Evolutionary conservation across 2,888 invertebrate genomes (phyloP).

Genomic region (Chrysodeixis includens): DNA sequence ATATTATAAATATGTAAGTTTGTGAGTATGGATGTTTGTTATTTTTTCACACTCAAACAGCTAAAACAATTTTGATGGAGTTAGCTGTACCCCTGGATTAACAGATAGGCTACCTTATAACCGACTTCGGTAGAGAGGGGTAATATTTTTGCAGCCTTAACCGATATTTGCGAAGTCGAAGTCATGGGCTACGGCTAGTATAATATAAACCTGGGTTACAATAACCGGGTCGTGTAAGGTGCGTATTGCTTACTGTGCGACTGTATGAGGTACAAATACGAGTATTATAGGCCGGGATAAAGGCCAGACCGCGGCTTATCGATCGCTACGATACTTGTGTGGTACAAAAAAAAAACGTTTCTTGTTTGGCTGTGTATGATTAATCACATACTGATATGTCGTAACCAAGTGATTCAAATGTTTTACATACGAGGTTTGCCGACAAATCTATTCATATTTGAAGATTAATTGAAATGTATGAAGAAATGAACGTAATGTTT

Average conservation of each 20-base stretch:
- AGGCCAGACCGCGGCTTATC: slow-evolving; percentile 54
- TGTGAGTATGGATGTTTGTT: too few relatives aligned
- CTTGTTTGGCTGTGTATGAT: not conserved
- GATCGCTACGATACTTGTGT: slow-evolving; percentile 55
- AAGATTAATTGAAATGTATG: not conserved
- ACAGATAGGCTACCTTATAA: too few relatives aligned
- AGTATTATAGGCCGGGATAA: slow-evolving; percentile 63
- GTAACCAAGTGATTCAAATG: not conserved
- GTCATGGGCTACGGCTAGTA: too few relatives aligned
- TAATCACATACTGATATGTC: not conserved
- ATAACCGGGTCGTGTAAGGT: slow-evolving; percentile 17
- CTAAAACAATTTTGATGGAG: too few relatives aligned
- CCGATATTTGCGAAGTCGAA: too few relatives aligned
- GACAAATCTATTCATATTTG: not conserved
- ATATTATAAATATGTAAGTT: too few relatives aligned
- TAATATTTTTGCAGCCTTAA: too few relatives aligned
- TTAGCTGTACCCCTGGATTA: too few relatives aligned
- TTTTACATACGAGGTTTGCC: too few relatives aligned
- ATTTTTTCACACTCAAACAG: too few relatives aligned
- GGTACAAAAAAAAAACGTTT: slow-evolving; percentile 43
- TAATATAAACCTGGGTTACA: not conserved
- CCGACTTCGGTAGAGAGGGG: too few relatives aligned
- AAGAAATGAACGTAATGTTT: not conserved
- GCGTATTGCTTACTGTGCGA: slow-evolving; percentile 52
- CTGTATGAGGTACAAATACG: slow-evolving; percentile 46